Conservation (phyloP, 1,140 invertebrate genomes). For the Dreissena polymorpha region DNA sequence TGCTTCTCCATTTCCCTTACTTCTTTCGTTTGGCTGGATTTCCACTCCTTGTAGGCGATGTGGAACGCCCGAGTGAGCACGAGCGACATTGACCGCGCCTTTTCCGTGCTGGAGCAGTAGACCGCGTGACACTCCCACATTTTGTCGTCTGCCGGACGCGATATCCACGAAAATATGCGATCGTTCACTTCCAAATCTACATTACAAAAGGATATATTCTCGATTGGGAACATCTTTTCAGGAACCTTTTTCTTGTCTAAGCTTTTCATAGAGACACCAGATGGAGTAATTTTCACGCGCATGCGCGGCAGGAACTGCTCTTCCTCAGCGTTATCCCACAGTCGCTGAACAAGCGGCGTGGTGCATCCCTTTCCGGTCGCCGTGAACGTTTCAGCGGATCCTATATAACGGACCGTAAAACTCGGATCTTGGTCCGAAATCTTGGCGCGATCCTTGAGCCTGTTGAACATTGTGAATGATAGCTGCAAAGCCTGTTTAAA, state of each 20-base stretch:
- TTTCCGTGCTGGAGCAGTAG: conserved; percentile 68
- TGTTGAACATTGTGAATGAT: conserved; percentile 56
- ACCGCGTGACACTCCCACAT: conserved; percentile 68
- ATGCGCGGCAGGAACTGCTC: conserved; percentile 64
- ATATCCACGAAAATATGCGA: conserved; percentile 74
- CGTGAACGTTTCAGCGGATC: conserved; percentile 61
- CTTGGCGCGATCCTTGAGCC: conserved; percentile 58
- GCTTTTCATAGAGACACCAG: conserved; percentile 58
- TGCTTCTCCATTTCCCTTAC: not conserved
- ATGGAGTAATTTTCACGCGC: conserved; percentile 49
- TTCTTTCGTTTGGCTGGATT: not conserved
- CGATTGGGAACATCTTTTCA: conserved; percentile 58
- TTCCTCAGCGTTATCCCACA: conserved; percentile 66
- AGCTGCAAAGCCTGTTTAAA: no score
- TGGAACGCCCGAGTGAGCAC: conserved; percentile 64
- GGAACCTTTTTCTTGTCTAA: conserved; percentile 56
- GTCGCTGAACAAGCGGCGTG: conserved; percentile 56
- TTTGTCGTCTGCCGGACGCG: conserved; percentile 38
- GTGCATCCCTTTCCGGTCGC: conserved; percentile 66
- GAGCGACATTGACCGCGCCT: conserved; percentile 70
- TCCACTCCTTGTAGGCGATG: conserved; percentile 2
- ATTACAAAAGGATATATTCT: conserved; percentile 69
- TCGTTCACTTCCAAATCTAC: conserved; percentile 60
- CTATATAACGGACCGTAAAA: conserved; percentile 68
- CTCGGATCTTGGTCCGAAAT: conserved; percentile 63